A percentile compares a stretch with the other conserved stretches of the same genome.
Conservation (phyloP, 2,797 vertebrate species). For the Triplophysa yarkandensis region DNA sequence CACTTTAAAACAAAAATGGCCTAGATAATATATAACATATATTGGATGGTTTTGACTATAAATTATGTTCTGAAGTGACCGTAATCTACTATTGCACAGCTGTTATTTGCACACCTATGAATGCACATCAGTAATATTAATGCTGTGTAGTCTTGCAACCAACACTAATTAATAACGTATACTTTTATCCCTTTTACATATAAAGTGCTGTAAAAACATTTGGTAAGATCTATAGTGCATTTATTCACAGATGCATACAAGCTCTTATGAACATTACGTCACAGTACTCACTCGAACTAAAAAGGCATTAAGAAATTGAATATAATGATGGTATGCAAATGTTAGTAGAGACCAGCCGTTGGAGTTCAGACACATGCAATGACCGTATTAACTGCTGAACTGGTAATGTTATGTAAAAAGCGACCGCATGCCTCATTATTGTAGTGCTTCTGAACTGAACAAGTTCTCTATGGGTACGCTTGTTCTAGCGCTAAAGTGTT, state of each 20-base stretch:
- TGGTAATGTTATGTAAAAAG: background rate
- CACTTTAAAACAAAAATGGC: background rate
- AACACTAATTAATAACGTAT: background rate
- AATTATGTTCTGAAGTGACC: background rate
- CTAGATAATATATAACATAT: background rate
- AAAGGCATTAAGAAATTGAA: background rate
- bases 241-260: too few species aligned
- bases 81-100: background rate
- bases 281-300: background rate
- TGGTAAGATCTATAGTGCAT: too few species aligned
- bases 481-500: slow-evolving; percentile 43
- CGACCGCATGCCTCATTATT: slow-evolving; percentile 14
- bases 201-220: background rate
- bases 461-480: slow-evolving; percentile 47
- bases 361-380: background rate
- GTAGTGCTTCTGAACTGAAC: slow-evolving; percentile 23
- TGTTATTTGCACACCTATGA: background rate
- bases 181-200: background rate
- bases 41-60: background rate
- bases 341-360: background rate
- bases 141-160: background rate
- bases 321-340: too few species aligned
- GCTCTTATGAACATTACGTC: background rate
- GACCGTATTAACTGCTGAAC: slow-evolving; percentile 37
- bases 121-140: background rate